Evolutionary conservation across 2,113 vertebrate genomes (phyloP), one percentile per base, ranked within the genome.

Genomic region (Nansenia antarctica): DNA sequence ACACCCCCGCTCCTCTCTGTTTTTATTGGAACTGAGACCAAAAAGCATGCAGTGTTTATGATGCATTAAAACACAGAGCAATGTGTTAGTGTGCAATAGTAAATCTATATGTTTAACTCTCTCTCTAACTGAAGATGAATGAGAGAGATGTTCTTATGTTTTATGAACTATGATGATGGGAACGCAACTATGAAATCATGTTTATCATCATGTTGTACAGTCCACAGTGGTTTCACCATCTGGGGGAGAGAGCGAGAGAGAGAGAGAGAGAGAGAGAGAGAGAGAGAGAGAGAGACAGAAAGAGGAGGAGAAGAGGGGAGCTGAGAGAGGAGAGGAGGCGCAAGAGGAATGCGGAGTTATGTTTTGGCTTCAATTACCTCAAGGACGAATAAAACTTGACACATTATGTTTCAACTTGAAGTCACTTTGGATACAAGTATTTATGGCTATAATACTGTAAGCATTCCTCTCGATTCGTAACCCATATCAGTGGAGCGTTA

Each of bases 31-130:
- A 85, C 81, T 37, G 82, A 89, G 82, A 90, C 76, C 85, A 85
- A 80, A 89, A 90, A 87, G 88, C 85, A 90, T 80, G 82, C 80
- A 85, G 86, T 90, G 89, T 90, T 90, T 89, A 89, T 87, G 89
- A 84, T 83, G 89, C 84, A 87, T 89, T 90, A 86, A 90, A 89
- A 88, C 74, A 76, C 59, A 71, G 58, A 57, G 73, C 71, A 79
- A 81, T 86, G 77, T 73, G 77, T 24, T 53, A 81, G 81, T 79
- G 80, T 82, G 76, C 68, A 77, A 88, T 81, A 81, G 82, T 89
- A 87, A 88, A 88, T 85, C 85, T 77, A 82, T 85, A 88, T 9
- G 49, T 88, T 85, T 85, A 78, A 79, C 80, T 63, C 62, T 14
- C 72, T 85, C 73, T 74, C 77, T 62, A 5, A n/a, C 31, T 52